Base-by-base conservation (phyloP, 1,140 invertebrate species). In the Zaprionus vittiger region DNA sequence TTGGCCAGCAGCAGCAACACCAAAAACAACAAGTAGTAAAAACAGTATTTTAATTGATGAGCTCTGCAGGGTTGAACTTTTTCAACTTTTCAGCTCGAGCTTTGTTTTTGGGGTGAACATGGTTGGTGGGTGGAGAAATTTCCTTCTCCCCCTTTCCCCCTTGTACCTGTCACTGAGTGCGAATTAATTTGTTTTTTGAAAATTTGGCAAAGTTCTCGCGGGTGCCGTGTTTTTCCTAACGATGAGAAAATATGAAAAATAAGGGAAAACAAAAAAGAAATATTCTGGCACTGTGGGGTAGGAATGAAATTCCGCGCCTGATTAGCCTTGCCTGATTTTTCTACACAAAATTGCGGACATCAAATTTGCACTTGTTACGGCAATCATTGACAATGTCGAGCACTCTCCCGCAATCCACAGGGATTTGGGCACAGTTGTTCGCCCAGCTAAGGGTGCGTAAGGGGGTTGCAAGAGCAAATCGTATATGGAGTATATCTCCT, bases 181-280 rank as follows among this genome's bases (percentile, higher is more conserved):
- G 61, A 90, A 89, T 89, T 89, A 89, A 89, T 90, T 85, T 85
- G 85, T 81, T 89, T 89, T 90, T 31, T 84, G 85, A 80, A 82
- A 85, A 85, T 89, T 90, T 89, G 85, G 62, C 81, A 80, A 89
- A 73, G 41, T 81, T 81, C 38, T 26, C 2, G 17, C 28, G 49
- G 11, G n/a, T 37, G 14, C 24, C 31, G 41, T 70, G 73, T 73
- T 80, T 80, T 64, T 41, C 49, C n/a, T 78, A 73, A 84, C 76
- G 79, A 81, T 85, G 84, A 73, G 81, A 85, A 89, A 89, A 81
- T 70, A 62, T 81, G 66, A 41, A 28, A 74, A 37, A 55, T 67
- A 31, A 55, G 62, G 55, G 24, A 73, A 77, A 68, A 44, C 60
- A 72, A 72, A 72, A 68, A 49, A 62, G 60, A 61, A 2, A 34